Evolutionary conservation across 2,888 invertebrate species (phyloP), one percentile per base, ranked within the genome.

Genomic region (Pycnomerus fuliginosus): DNA sequence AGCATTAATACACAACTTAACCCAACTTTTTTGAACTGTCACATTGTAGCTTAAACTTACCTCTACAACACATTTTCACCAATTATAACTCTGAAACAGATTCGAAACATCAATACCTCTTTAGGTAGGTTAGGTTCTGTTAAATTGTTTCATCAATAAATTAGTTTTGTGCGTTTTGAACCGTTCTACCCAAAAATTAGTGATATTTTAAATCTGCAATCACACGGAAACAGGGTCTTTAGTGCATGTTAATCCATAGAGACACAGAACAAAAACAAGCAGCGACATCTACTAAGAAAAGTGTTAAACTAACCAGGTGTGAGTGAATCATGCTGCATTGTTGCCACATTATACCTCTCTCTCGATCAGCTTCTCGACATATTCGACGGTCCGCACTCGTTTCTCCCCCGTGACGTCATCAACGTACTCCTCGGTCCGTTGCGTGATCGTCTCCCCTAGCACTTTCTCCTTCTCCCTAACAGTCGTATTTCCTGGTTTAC

Each of bases 361-460:
- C 78, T 92, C 92, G 79, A 92, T 90, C 77, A 90, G 84, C 82
- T 91, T 92, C 82, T 92, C 92, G 76, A 91, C 88, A 80, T 90
- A 90, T 80, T 92, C 90, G 76, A 92, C 84, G 65, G 92, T 92
- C 77, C 91, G 83, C 71, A 92, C 85, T 77, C 85, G 85, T 73
- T 83, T 84, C 74, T 87, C 87, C 67, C 91, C 91, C 61, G 90
- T 90, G 62, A 80, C 76, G 64, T 90, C 90, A 76, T 91, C 90
- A 65, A 87, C 74, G 76, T 85, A 90, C 76, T 91, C 91, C 78
- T 92, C 91, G 53, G 91, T 91, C 73, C 87, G 85, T 50, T 80
- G 76, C 61, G 89, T 89, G 64, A 91, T 84, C 74, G 86, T 90
- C 78, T 92, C 91, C 74, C 87, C 86, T 74, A 92, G 82, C 69